phyloP scores from a whole-genome alignment of 2,113 vertebrate genomes.

The Elgaria multicarinata region DNA sequence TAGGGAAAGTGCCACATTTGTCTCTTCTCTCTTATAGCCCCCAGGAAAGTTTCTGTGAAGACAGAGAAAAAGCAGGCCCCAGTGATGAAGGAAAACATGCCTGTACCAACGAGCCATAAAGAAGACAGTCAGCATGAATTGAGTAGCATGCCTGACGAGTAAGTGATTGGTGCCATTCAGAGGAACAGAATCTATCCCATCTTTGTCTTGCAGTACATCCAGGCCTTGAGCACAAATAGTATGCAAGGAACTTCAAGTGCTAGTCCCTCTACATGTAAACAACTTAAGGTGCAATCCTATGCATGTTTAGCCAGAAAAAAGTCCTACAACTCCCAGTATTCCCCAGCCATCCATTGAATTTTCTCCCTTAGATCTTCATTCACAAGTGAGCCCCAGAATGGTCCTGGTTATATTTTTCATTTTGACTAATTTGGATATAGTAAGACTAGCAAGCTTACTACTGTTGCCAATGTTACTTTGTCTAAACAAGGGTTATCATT shows the following conservation, averaged over 20 bases:
- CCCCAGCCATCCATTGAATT: not conserved
- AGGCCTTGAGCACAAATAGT: not conserved
- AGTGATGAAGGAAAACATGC: slow-evolving; percentile 45
- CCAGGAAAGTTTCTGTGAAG: slow-evolving; percentile 77
- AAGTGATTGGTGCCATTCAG: not conserved
- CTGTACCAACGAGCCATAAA: not conserved
- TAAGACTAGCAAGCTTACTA: not conserved
- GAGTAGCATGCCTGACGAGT: slow-evolving; percentile 38
- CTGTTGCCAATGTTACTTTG: not conserved
- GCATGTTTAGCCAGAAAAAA: too few relatives aligned
- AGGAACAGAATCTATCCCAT: too few relatives aligned
- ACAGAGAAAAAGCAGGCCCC: slow-evolving; percentile 33
- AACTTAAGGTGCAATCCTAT: not conserved
- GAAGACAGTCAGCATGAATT: slow-evolving; percentile 38
- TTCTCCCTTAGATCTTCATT: not conserved
- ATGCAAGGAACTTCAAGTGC: not conserved
- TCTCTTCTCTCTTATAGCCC: slow-evolving; percentile 71
- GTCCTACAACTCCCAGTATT: not conserved
- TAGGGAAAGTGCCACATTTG: not conserved
- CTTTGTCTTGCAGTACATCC: not conserved
- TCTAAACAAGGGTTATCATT: not conserved
- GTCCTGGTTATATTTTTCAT: not conserved
- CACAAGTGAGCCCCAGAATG: not conserved
- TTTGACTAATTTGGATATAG: not conserved
- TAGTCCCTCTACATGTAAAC: not conserved